A percentile compares a stretch with the other conserved stretches of the same genome.
These are phyloP conservation scores for Nothoprocta perdicaria DNA, from an alignment of 2,113 vertebrate genomes.

Conservation along the genomic window DNA sequence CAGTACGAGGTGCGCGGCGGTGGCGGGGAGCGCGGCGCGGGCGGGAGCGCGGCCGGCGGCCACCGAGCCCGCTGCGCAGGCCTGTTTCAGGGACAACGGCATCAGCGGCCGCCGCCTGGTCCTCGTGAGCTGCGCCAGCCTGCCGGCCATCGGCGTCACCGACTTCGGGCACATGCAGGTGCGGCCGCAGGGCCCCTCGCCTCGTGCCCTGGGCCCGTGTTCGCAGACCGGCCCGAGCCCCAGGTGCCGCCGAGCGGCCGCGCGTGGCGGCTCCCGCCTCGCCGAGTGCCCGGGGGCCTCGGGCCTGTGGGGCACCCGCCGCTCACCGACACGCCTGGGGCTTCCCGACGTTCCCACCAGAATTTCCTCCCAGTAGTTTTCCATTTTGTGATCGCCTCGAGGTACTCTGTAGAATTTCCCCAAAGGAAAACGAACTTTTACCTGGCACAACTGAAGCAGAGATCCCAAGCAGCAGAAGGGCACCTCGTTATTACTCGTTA, in stretches of 20 bases:
- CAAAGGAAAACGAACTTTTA: not conserved
- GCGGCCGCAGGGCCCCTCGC: not conserved
- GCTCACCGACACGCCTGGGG: fast-evolving
- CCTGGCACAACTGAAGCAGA: not conserved
- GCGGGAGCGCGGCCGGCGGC: too few relatives aligned
- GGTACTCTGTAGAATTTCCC: not conserved
- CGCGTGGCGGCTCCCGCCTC: too few relatives aligned
- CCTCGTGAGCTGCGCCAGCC: conserved; percentile 79
- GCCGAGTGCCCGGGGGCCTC: too few relatives aligned
- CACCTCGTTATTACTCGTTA: not conserved
- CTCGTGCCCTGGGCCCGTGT: too few relatives aligned
- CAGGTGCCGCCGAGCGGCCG: too few relatives aligned
- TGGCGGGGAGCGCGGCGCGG: too few relatives aligned
- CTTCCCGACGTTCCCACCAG: not conserved
- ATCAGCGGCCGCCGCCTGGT: conserved; percentile 89
- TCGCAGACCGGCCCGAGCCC: too few relatives aligned
- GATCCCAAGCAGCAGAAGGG: not conserved
- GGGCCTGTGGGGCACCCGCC: too few relatives aligned
- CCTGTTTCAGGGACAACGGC: conserved; percentile 87
- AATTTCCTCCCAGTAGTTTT: not conserved
- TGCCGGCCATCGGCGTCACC: conserved; percentile 88
- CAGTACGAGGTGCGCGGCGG: conserved; percentile 76
- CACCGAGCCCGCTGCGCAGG: conserved; percentile 70
- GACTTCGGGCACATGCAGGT: conserved; percentile 91
- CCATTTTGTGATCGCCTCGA: not conserved